Percentiles rank a stretch among this genome's conserved stretches.
These are phyloP conservation scores for Embidobia sp. DNA, from an alignment of 2,888 invertebrate species.

Conservation along the genomic window DNA sequence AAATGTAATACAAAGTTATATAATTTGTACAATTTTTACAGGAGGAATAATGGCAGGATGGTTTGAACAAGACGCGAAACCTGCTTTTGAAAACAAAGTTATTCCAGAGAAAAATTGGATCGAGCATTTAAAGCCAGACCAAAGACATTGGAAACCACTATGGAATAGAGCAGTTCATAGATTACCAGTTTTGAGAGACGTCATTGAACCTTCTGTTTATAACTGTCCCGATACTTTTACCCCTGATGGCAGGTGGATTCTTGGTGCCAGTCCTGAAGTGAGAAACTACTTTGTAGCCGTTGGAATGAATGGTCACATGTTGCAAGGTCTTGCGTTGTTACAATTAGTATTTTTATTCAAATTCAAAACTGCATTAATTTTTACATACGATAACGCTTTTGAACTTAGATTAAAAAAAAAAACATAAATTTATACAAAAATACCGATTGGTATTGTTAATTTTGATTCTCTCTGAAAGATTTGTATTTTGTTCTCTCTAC, in stretches of 20 bases:
- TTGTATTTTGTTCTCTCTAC: no score
- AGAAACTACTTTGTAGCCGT: constrained; percentile 88
- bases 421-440: no score
- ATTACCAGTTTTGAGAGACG: constrained; percentile 83
- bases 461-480: no score
- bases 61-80: constrained; percentile 86
- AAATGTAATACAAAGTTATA: neutral
- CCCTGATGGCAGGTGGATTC: constrained; percentile 87
- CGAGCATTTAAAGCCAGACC: constrained; percentile 83
- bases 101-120: constrained; percentile 82
- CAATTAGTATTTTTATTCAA: constrained; percentile 6
- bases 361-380: no score
- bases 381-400: no score
- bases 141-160: constrained; percentile 84
- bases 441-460: no score
- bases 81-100: constrained; percentile 83
- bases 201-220: constrained; percentile 82
- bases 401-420: no score
- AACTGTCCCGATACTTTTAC: constrained; percentile 88
- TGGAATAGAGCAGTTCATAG: constrained; percentile 83
- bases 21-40: constrained; percentile 18
- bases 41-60: constrained; percentile 85
- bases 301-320: constrained; percentile 87
- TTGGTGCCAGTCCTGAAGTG: constrained; percentile 87
- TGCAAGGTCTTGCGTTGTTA: constrained; percentile 82